Conservation (phyloP, 2,888 invertebrate species). For the Melanargia galathea region DNA sequence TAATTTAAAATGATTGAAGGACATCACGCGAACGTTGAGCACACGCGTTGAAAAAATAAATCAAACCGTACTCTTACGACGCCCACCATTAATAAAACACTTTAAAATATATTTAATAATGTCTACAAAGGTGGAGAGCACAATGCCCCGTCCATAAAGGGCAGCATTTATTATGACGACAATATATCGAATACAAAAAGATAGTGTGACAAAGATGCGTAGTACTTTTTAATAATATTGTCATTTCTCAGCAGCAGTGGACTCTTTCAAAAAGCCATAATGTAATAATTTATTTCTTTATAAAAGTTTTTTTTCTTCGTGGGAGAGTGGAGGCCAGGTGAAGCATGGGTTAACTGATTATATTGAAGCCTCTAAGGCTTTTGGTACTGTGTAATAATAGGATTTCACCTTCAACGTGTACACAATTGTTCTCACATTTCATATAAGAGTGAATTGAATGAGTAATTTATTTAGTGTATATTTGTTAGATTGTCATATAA, state of each 20-base stretch:
- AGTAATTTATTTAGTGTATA: neutral
- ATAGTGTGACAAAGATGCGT: slow-evolving; percentile 81
- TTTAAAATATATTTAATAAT: slow-evolving; percentile 83
- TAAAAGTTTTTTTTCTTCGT: slow-evolving; percentile 76
- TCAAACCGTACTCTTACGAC: slow-evolving; percentile 75
- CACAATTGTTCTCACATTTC: slow-evolving; percentile 21
- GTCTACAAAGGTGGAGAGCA: slow-evolving; percentile 77
- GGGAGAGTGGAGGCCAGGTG: slow-evolving; percentile 75
- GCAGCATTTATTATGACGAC: slow-evolving; percentile 82
- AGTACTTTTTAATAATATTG: slow-evolving; percentile 83
- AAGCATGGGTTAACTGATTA: slow-evolving; percentile 73
- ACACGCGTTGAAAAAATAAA: slow-evolving; percentile 83
- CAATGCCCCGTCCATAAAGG: slow-evolving; percentile 78
- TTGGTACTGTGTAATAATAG: slow-evolving; percentile 38
- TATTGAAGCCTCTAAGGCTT: slow-evolving; percentile 45
- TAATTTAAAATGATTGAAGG: slow-evolving; percentile 67
- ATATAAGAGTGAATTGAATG: neutral
- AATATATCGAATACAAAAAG: slow-evolving; percentile 82
- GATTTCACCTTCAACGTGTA: no score
- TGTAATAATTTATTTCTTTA: slow-evolving; percentile 82
- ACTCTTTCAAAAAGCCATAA: slow-evolving; percentile 83
- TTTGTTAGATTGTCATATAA: neutral
- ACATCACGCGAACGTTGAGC: slow-evolving; percentile 63
- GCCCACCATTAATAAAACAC: slow-evolving; percentile 82
- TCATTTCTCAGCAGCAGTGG: slow-evolving; percentile 83